phyloP scores from a whole-genome alignment of 1,140 invertebrate species.

The Drosophila virilis region DNA sequence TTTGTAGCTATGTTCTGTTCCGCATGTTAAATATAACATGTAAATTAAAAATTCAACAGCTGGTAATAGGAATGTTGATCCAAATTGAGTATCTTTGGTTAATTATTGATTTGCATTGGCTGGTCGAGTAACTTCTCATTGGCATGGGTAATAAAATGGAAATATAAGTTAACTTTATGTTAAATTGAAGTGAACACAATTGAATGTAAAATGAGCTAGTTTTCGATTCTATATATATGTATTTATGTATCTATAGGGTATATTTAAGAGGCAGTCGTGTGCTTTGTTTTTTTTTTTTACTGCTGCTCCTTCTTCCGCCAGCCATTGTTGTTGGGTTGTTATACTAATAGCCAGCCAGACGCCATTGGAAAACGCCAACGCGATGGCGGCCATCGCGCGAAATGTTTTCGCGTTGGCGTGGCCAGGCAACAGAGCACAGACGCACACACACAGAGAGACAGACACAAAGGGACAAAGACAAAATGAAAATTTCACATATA shows the following conservation, averaged over 20 bases:
- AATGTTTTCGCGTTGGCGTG: constrained; percentile 62
- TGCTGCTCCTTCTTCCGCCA: background rate
- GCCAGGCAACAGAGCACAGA: constrained; percentile 42
- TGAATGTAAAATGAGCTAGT: too few relatives aligned
- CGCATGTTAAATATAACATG: too few relatives aligned
- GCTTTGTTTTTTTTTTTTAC: constrained; percentile 18
- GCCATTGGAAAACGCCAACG: constrained; percentile 71
- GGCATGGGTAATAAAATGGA: too few relatives aligned
- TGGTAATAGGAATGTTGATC: too few relatives aligned
- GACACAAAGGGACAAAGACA: constrained; percentile 49
- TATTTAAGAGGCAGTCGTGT: constrained; percentile 7
- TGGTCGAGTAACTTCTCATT: too few relatives aligned
- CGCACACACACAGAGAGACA: constrained; percentile 2
- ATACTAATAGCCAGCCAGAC: constrained; percentile 71
- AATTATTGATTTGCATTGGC: too few relatives aligned
- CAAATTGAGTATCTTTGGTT: too few relatives aligned
- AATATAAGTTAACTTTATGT: too few relatives aligned
- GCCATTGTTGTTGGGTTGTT: constrained; percentile 20
- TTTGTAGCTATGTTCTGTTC: too few relatives aligned
- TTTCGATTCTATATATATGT: too few relatives aligned
- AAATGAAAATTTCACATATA: constrained; percentile 43
- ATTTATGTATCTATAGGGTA: background rate
- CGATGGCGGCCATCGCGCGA: constrained; percentile 61
- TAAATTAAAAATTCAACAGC: too few relatives aligned
- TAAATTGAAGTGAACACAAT: too few relatives aligned